Conservation (phyloP, 2,888 invertebrate genomes). For the Catocala sponsa region DNA sequence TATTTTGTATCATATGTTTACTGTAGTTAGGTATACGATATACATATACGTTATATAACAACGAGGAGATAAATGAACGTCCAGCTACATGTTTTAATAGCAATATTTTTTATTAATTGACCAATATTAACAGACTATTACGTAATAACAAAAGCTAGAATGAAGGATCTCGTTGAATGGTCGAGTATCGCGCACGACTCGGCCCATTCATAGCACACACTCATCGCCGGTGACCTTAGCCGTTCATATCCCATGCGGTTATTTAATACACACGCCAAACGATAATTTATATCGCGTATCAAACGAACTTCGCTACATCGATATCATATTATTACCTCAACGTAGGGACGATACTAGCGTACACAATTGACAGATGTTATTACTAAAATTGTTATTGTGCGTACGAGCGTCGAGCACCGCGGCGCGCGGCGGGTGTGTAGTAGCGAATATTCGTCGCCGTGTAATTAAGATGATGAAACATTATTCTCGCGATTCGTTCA, state of each 20-base stretch:
- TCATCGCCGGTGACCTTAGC: constrained; percentile 70
- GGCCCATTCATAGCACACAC: constrained; percentile 73
- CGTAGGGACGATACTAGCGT: constrained; percentile 27
- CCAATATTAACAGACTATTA: constrained; percentile 60
- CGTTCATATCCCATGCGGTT: constrained; percentile 61
- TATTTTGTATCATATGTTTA: constrained; percentile 34
- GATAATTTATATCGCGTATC: constrained; percentile 40
- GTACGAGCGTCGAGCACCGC: constrained; percentile 24
- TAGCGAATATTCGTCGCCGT: constrained; percentile 61
- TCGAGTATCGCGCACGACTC: constrained; percentile 61
- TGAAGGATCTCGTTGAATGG: constrained; percentile 76
- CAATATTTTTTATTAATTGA: constrained; percentile 57
- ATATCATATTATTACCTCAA: constrained; percentile 20
- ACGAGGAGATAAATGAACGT: constrained; percentile 47
- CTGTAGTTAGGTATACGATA: constrained; percentile 30
- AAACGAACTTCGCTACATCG: constrained; percentile 27
- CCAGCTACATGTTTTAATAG: constrained; percentile 40
- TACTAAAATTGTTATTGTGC: constrained; percentile 37
- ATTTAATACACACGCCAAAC: constrained; percentile 54
- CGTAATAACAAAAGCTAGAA: constrained; percentile 72
- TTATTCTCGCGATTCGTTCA: constrained; percentile 39
- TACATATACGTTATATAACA: constrained; percentile 50
- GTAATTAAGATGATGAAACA: constrained; percentile 55
- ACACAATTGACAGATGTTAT: constrained; percentile 35
- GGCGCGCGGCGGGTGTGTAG: constrained; percentile 47